These are phyloP conservation scores for Lypha dubia DNA, from an alignment of 2,888 invertebrate species.

Conservation along the genomic window DNA sequence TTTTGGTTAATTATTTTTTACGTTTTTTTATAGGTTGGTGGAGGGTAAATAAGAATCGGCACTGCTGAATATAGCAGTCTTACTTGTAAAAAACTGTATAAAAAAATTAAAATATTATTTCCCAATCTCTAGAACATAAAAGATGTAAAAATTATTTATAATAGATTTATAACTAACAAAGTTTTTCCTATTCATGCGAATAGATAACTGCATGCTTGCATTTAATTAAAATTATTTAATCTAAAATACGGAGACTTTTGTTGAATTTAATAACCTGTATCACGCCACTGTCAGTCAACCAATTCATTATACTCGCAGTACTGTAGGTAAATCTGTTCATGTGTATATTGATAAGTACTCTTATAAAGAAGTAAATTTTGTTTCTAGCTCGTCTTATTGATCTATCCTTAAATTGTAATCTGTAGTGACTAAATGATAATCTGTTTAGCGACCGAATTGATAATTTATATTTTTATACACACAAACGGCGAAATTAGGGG, in stretches of 20 bases:
- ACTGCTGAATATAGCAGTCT: no score
- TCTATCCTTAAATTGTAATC: constrained; percentile 8
- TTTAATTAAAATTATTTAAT: constrained; percentile 11
- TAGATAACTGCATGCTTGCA: background rate
- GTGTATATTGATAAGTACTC: no score
- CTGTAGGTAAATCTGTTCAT: no score
- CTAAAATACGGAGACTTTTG: background rate
- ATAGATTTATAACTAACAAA: background rate
- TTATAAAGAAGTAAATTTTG: background rate
- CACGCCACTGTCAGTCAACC: constrained; percentile 15
- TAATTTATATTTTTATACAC: background rate
- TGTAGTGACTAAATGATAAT: background rate
- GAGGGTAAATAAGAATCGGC: no score
- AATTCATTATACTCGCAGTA: background rate
- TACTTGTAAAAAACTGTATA: no score
- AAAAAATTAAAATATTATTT: background rate
- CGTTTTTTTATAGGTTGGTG: no score
- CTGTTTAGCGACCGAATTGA: background rate
- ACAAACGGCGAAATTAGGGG: background rate
- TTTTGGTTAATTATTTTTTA: no score
- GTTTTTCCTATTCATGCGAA: background rate
- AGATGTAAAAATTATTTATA: background rate
- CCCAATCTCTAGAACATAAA: background rate
- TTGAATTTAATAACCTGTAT: constrained; percentile 9
- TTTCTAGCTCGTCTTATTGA: background rate